Percentiles rank a stretch among this genome's conserved stretches.
Evolutionary conservation across 2,888 invertebrate species (phyloP).

Genomic region (Capitulum mitella): DNA sequence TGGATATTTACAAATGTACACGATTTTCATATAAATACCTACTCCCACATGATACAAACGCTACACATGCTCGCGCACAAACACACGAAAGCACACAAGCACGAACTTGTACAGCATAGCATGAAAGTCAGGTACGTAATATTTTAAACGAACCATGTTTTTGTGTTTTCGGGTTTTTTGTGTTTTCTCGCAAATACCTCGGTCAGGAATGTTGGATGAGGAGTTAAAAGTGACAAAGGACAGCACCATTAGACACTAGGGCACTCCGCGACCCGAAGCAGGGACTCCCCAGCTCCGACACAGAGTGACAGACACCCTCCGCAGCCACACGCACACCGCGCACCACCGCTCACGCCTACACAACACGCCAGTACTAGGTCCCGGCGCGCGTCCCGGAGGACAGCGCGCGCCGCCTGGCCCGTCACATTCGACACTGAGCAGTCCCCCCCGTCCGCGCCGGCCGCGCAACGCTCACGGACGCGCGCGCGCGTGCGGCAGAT

Average conservation of each 20-base stretch:
- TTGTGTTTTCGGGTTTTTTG: not conserved
- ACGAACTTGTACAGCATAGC: not conserved
- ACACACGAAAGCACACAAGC: not conserved
- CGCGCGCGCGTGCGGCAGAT: not conserved
- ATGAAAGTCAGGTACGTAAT: constrained; percentile 8
- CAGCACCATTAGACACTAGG: too few relatives aligned
- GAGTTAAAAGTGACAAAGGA: not conserved
- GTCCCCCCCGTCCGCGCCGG: too few relatives aligned
- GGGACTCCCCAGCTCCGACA: too few relatives aligned
- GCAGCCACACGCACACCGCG: too few relatives aligned
- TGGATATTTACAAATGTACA: constrained; percentile 18
- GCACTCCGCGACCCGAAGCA: too few relatives aligned
- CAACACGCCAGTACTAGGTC: too few relatives aligned
- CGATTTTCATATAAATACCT: not conserved
- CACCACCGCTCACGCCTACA: too few relatives aligned
- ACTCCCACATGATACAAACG: not conserved
- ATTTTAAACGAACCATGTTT: not conserved
- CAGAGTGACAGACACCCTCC: not conserved
- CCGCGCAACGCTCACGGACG: not conserved
- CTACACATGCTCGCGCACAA: not conserved
- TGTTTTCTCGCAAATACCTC: not conserved
- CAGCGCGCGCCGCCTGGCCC: too few relatives aligned
- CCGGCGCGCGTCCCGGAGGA: too few relatives aligned
- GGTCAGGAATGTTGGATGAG: constrained; percentile 14
- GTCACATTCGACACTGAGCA: too few relatives aligned